A percentile compares a stretch with the other conserved stretches of the same genome.
These are phyloP conservation scores for Mnemiopsis leidyi DNA, from an alignment of 37 sponge, comb jelly and placozoan species.

Conservation along the genomic window DNA sequence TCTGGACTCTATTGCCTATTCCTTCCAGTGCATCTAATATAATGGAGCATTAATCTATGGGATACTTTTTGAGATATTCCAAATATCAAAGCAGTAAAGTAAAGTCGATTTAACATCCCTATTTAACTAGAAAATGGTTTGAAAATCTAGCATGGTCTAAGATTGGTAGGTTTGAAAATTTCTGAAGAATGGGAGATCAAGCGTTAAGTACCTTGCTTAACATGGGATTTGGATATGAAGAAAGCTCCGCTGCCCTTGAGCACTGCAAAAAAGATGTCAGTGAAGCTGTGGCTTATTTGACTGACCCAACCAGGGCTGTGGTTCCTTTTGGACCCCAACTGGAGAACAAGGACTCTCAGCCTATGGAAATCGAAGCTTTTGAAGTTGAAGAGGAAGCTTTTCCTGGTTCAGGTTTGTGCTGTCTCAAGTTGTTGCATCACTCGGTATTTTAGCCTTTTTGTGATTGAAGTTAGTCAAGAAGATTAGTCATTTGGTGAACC, in stretches of 20 bases:
- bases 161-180: not conserved
- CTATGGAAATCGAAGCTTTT: conserved; percentile 60
- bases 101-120: no score
- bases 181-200: conserved; percentile 33
- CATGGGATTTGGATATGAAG: conserved; percentile 62
- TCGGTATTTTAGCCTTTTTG: no score
- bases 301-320: conserved; percentile 14
- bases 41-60: no score
- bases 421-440: no score
- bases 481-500: no score
- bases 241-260: conserved; percentile 49
- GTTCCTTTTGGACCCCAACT: conserved; percentile 41
- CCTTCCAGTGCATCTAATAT: no score
- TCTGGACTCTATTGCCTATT: no score
- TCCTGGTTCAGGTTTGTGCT: not conserved
- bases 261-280: conserved; percentile 50
- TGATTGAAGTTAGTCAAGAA: no score
- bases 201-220: conserved; percentile 37
- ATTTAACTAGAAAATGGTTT: not conserved
- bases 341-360: not conserved
- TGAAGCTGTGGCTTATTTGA: conserved; percentile 38
- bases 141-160: not conserved
- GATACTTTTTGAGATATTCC: no score
- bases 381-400: conserved; percentile 26
- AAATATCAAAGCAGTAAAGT: no score